These are phyloP conservation scores for Petrosia ficiformis DNA, from an alignment of 37 sponge, comb jelly and placozoan species.

Conservation along the genomic window DNA sequence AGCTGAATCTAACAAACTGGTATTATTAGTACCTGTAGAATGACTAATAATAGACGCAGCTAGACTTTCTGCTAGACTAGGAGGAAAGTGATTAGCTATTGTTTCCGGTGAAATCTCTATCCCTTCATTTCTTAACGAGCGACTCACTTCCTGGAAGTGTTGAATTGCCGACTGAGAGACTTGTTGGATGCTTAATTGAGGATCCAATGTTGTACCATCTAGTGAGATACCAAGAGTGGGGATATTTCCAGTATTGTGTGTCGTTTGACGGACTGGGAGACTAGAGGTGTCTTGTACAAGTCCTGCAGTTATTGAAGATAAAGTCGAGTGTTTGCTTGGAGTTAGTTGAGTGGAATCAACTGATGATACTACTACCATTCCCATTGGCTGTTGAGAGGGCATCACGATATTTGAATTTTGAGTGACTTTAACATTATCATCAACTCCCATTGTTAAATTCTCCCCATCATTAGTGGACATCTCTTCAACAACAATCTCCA, in stretches of 20 bases:
- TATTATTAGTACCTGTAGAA: neutral
- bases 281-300: neutral
- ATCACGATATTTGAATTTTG: too few relatives aligned
- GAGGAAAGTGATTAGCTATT: neutral
- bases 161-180: conserved; percentile 23
- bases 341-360: neutral
- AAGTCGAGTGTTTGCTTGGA: neutral
- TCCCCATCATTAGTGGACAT: neutral
- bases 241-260: neutral
- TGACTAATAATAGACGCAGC: neutral
- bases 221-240: neutral
- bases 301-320: neutral
- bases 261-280: neutral
- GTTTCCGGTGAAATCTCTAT: conserved; percentile 9
- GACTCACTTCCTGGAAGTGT: conserved; percentile 9
- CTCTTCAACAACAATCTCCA: conserved; percentile 43
- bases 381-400: too few relatives aligned
- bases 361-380: too few relatives aligned
- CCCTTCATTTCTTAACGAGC: neutral
- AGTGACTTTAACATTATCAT: too few relatives aligned
- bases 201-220: neutral
- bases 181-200: neutral
- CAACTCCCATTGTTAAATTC: too few relatives aligned
- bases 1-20: neutral
- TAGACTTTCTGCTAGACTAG: neutral